A percentile compares a stretch with the other conserved stretches of the same genome.
Conservation (phyloP, 2,888 invertebrate species). For the Hipparchia semele region DNA sequence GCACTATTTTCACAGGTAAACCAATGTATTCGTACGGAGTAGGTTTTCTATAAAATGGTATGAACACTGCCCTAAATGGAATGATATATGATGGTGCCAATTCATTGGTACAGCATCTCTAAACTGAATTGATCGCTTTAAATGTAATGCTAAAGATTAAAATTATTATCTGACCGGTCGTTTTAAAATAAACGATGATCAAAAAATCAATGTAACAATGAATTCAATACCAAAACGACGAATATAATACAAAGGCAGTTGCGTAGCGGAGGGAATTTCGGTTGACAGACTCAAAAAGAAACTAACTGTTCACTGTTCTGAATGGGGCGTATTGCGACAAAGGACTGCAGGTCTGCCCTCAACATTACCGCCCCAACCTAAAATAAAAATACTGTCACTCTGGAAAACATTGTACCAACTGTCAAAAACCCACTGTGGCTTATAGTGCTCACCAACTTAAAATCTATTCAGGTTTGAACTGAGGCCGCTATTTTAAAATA, state of each 20-base stretch:
- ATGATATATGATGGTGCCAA: too few species aligned
- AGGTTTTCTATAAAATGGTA: too few species aligned
- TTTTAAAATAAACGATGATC: conserved; percentile 1
- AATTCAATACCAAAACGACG: conserved; percentile 11
- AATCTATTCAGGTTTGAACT: too few species aligned
- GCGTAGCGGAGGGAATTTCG: conserved; percentile 24
- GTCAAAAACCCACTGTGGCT: background rate
- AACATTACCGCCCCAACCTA: background rate
- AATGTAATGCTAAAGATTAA: background rate
- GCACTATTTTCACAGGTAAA: background rate
- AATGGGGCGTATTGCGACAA: conserved; percentile 25
- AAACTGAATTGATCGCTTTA: too few species aligned
- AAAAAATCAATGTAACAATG: conserved; percentile 3
- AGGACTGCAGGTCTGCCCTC: background rate
- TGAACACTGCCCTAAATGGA: too few species aligned
- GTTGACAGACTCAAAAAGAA: conserved; percentile 26
- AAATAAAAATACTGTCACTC: conserved; percentile 4
- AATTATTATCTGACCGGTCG: background rate
- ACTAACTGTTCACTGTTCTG: conserved; percentile 7
- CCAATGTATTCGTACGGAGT: background rate
- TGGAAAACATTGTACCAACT: conserved; percentile 6
- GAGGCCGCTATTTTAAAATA: too few species aligned
- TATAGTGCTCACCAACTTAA: too few species aligned
- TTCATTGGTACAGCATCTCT: too few species aligned
- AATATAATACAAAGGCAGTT: conserved; percentile 24